Evolutionary conservation across 2,888 invertebrate genomes (phyloP).

Genomic region (Phragmatobia fuliginosa): DNA sequence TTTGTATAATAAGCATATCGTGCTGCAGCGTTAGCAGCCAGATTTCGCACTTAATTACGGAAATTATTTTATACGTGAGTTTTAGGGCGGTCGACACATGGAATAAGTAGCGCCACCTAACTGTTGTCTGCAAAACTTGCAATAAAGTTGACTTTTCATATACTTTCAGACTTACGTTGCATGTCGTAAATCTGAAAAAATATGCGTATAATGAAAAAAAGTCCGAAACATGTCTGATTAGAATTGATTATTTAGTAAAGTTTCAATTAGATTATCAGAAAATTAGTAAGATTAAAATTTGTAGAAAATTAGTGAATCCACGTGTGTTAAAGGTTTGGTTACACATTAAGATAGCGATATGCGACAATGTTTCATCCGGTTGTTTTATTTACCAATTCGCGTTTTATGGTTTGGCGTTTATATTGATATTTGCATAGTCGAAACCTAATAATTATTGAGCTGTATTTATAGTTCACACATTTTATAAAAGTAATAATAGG

Average conservation of each 20-base stretch:
- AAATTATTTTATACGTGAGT: conserved; percentile 46
- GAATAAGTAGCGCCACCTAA: conserved; percentile 24
- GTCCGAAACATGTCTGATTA: not conserved
- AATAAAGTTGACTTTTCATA: conserved; percentile 21
- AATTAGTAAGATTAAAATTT: not conserved
- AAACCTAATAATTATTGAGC: not conserved
- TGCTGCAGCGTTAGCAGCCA: conserved; percentile 60
- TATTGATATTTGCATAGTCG: conserved; percentile 7
- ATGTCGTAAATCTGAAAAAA: not conserved
- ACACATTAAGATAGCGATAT: conserved; percentile 30
- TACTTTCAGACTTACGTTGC: conserved; percentile 5
- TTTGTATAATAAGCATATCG: conserved; percentile 76
- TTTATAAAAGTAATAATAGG: too few species aligned
- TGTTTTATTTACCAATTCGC: conserved; percentile 8
- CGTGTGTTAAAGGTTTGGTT: conserved; percentile 19
- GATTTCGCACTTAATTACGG: conserved; percentile 58
- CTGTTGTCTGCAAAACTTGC: conserved; percentile 14
- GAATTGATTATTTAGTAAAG: not conserved
- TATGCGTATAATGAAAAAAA: not conserved
- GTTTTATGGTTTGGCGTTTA: conserved; percentile 5
- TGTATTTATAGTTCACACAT: not conserved
- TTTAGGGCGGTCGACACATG: conserved; percentile 18
- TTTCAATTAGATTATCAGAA: not conserved
- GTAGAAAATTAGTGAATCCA: not conserved
- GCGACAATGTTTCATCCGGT: conserved; percentile 5